Conservation (phyloP, 2,888 invertebrate species). For the Steromphala cineraria region DNA sequence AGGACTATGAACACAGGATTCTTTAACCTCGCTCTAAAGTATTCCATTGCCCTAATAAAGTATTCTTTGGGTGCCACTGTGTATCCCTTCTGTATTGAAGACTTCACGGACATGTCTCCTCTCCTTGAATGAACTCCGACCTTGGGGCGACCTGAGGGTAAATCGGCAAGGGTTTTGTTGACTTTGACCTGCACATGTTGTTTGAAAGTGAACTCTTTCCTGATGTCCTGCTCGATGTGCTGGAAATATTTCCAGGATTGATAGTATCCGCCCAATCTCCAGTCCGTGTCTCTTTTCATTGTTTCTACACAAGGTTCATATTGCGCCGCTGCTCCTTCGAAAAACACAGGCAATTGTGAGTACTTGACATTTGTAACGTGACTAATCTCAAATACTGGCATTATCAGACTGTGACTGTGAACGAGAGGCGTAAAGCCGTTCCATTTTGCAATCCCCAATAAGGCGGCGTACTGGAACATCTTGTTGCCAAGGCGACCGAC, state of each 20-base stretch:
- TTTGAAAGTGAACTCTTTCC: slow-evolving; percentile 45
- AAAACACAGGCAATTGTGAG: slow-evolving; percentile 24
- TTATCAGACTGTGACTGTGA: slow-evolving; percentile 26
- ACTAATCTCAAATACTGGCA: slow-evolving; percentile 34
- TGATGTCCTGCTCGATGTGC: slow-evolving; percentile 31
- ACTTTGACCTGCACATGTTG: slow-evolving; percentile 30
- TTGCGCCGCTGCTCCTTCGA: slow-evolving; percentile 32
- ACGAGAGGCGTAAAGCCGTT: slow-evolving; percentile 46
- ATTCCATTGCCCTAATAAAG: slow-evolving; percentile 43
- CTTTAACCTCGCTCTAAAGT: slow-evolving; percentile 37
- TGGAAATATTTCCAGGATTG: slow-evolving; percentile 59
- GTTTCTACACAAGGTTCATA: slow-evolving; percentile 33
- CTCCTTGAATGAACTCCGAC: slow-evolving; percentile 53
- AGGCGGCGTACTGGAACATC: slow-evolving; percentile 53
- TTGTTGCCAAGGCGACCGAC: slow-evolving; percentile 55
- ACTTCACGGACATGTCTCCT: slow-evolving; percentile 41
- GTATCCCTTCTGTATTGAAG: slow-evolving; percentile 40
- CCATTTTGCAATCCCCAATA: slow-evolving; percentile 43
- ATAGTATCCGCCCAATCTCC: slow-evolving; percentile 49
- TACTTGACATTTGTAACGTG: slow-evolving; percentile 26
- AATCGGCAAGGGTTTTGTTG: not conserved
- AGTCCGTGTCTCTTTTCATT: slow-evolving; percentile 38
- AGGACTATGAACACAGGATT: slow-evolving; percentile 46
- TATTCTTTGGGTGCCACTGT: slow-evolving; percentile 40
- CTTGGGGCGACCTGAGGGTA: slow-evolving; percentile 6